A percentile compares a stretch with the other conserved stretches of the same genome.
These are phyloP conservation scores for Sebastes cheni DNA, from an alignment of 2,797 vertebrate species.

Conservation along the genomic window DNA sequence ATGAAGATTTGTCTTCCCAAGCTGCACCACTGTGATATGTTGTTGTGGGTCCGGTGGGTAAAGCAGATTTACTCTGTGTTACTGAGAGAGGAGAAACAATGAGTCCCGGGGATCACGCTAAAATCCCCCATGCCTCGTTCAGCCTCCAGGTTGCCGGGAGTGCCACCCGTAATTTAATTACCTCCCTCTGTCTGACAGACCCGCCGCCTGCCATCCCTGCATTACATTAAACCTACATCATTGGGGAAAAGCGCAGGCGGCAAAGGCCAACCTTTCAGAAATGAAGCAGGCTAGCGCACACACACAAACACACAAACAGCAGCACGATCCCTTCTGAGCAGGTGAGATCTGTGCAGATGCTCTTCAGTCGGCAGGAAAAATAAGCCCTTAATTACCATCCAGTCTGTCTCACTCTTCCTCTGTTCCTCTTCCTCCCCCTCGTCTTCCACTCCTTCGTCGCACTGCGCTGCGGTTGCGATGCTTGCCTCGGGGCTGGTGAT, in stretches of 20 bases:
- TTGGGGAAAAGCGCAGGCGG: constrained; percentile 24
- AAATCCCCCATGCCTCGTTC: constrained; percentile 57
- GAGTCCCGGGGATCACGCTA: constrained; percentile 34
- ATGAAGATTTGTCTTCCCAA: constrained; percentile 40
- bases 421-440: constrained; percentile 32
- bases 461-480: constrained; percentile 67
- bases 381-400: constrained; percentile 77
- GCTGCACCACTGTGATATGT: constrained; percentile 15
- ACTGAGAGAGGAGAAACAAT: constrained; percentile 38
- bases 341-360: constrained; percentile 74
- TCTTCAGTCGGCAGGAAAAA: constrained; percentile 69
- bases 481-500: constrained; percentile 72
- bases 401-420: constrained; percentile 57
- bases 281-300: constrained; percentile 1
- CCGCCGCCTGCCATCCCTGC: constrained; percentile 45
- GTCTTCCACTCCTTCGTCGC: constrained; percentile 39
- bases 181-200: constrained; percentile 56
- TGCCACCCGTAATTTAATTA: constrained; percentile 76
- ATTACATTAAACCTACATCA: constrained; percentile 60
- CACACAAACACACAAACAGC: constrained; percentile 22
- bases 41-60: constrained; percentile 21
- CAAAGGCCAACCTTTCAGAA: constrained; percentile 36
- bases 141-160: constrained; percentile 60
- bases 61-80: constrained; percentile 27
- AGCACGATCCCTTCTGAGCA: constrained; percentile 62